phyloP scores from a whole-genome alignment of 2,797 vertebrate genomes.

The Gouania willdenowi region DNA sequence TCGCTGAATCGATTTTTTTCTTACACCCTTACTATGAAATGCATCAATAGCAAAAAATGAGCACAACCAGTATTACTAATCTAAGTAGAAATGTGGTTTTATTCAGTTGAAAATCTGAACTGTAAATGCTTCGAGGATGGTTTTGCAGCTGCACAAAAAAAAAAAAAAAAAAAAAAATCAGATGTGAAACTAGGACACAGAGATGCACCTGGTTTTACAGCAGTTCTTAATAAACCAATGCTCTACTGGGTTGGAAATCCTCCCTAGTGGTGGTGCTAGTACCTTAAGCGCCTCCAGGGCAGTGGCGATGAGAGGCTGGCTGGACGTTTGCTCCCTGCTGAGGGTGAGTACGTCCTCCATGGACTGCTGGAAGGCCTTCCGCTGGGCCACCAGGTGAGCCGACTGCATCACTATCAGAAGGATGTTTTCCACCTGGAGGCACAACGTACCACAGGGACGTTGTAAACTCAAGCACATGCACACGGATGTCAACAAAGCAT shows the following conservation, averaged over 20 bases:
- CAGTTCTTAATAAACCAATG: background rate
- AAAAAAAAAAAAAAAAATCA: too few relatives aligned
- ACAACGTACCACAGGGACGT: background rate
- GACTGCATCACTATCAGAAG: constrained; percentile 95
- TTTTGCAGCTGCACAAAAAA: too few relatives aligned
- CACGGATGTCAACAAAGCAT: background rate
- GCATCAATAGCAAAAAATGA: too few relatives aligned
- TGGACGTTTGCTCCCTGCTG: constrained; percentile 94
- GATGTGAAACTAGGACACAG: constrained; percentile 25
- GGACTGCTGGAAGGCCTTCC: constrained; percentile 92
- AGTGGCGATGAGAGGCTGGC: constrained; percentile 90
- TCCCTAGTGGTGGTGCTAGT: constrained; percentile 9
- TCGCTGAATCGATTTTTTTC: too few relatives aligned
- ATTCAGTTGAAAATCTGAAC: too few relatives aligned
- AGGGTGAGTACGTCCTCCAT: constrained; percentile 88
- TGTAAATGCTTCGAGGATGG: too few relatives aligned
- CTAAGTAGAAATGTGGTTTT: too few relatives aligned
- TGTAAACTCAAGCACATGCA: background rate
- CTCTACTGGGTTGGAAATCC: background rate
- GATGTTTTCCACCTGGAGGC: constrained; percentile 85
- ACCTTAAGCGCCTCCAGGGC: constrained; percentile 96
- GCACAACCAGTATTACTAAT: too few relatives aligned
- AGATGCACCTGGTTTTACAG: constrained; percentile 2
- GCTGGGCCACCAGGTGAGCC: constrained; percentile 85
- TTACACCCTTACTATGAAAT: too few relatives aligned